Conservation (phyloP, 2,888 invertebrate species). For the Drosophila subsilvestris region DNA sequence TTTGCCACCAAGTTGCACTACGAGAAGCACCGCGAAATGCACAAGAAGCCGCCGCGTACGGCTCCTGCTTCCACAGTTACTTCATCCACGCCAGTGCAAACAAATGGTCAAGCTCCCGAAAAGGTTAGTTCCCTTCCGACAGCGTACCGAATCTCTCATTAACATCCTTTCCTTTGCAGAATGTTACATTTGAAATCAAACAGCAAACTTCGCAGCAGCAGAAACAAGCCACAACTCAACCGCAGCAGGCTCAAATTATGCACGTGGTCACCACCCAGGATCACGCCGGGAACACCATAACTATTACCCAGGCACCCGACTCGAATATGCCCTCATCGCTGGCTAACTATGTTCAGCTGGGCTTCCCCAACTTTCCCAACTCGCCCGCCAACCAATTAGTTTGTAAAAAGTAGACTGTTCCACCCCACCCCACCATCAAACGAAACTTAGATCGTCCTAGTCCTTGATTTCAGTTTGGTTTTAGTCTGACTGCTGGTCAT, state of each 20-base stretch:
- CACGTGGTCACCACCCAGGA: slow-evolving; percentile 81
- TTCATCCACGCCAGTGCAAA: slow-evolving; percentile 14
- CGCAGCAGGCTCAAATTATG: slow-evolving; percentile 81
- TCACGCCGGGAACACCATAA: slow-evolving; percentile 81
- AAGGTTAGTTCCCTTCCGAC: slow-evolving; percentile 23
- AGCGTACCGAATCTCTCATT: neutral
- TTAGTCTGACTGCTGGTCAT: slow-evolving; percentile 15
- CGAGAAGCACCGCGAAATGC: slow-evolving; percentile 87
- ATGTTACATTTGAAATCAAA: slow-evolving; percentile 37
- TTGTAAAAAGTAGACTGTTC: slow-evolving; percentile 75
- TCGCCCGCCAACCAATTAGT: slow-evolving; percentile 76
- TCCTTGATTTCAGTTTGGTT: slow-evolving; percentile 41
- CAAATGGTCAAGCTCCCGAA: slow-evolving; percentile 24
- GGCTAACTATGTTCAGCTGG: slow-evolving; percentile 82
- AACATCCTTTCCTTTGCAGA: slow-evolving; percentile 13
- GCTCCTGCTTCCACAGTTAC: neutral
- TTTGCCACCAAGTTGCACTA: slow-evolving; percentile 89
- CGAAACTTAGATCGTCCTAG: slow-evolving; percentile 45
- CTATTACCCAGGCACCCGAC: slow-evolving; percentile 82
- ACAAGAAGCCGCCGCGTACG: slow-evolving; percentile 75
- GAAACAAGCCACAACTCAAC: slow-evolving; percentile 37
- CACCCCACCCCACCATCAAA: neutral
- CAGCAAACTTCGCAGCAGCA: slow-evolving; percentile 29
- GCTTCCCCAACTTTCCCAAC: slow-evolving; percentile 80
- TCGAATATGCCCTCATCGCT: slow-evolving; percentile 81